Evolutionary conservation across 1,140 invertebrate species (phyloP).

Genomic region (Achroia grisella): DNA sequence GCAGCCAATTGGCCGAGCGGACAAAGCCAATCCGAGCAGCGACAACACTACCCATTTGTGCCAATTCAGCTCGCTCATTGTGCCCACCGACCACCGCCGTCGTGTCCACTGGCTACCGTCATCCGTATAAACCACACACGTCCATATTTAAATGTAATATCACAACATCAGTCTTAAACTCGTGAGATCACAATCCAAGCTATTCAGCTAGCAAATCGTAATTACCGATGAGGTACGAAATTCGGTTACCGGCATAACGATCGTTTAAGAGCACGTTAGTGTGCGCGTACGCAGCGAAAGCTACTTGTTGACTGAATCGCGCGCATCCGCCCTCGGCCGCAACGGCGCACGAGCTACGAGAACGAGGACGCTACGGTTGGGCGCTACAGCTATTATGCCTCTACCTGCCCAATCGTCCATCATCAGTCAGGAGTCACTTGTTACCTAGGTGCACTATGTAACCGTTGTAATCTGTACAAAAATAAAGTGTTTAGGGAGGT

Average conservation of each 20-base stretch:
- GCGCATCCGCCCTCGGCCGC: slow-evolving; percentile 19
- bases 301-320: slow-evolving; percentile 40
- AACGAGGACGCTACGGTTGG: slow-evolving; percentile 46
- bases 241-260: too few relatives aligned
- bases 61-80: slow-evolving; percentile 65
- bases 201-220: slow-evolving; percentile 23
- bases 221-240: slow-evolving; percentile 1
- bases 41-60: slow-evolving; percentile 69
- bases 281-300: slow-evolving; percentile 58
- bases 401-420: slow-evolving; percentile 25
- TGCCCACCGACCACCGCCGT: slow-evolving; percentile 22
- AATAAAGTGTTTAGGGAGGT: too few relatives aligned
- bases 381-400: slow-evolving; percentile 42
- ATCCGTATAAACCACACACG: slow-evolving; percentile 32
- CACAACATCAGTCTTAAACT: slow-evolving; percentile 17
- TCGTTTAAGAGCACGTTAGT: slow-evolving; percentile 3
- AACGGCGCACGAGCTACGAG: slow-evolving; percentile 23
- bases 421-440: too few relatives aligned
- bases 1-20: slow-evolving; percentile 68
- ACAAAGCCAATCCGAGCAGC: slow-evolving; percentile 70
- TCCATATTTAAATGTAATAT: slow-evolving; percentile 24
- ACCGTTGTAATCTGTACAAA: too few relatives aligned
- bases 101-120: slow-evolving; percentile 31
- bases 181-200: slow-evolving; percentile 1
- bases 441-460: slow-evolving; percentile 1